phyloP scores from a whole-genome alignment of 2,797 vertebrate genomes.

The Myripristis jacobus region DNA sequence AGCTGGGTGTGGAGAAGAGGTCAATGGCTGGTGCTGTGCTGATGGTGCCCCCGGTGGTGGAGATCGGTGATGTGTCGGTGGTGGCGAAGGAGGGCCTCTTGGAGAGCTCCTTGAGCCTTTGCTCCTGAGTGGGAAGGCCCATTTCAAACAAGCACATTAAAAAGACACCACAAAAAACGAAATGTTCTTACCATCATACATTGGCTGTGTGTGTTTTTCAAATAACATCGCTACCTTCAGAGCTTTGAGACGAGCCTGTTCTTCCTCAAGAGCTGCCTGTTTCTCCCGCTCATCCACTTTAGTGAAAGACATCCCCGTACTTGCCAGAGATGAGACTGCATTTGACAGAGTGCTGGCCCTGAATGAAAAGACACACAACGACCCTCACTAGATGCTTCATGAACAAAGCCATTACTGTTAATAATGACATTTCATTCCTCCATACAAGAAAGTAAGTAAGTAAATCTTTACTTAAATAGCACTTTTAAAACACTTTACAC shows the following conservation, averaged over 20 bases:
- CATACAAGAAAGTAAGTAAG: too few relatives aligned
- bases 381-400: constrained; percentile 12
- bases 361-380: constrained; percentile 38
- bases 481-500: too few relatives aligned
- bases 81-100: constrained; percentile 97
- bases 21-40: constrained; percentile 95
- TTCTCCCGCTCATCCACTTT: constrained; percentile 99
- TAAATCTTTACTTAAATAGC: too few relatives aligned
- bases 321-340: constrained; percentile 96
- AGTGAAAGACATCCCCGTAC: constrained; percentile 97
- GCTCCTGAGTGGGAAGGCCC: constrained; percentile 84
- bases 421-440: neutral
- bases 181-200: neutral
- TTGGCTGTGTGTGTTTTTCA: neutral
- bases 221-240: constrained; percentile 87
- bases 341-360: constrained; percentile 99
- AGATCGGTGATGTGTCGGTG: constrained; percentile 96
- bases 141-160: constrained; percentile 31
- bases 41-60: constrained; percentile 92
- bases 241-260: constrained; percentile 97
- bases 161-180: neutral
- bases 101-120: constrained; percentile 97
- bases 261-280: constrained; percentile 97
- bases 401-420: constrained; percentile 7
- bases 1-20: constrained; percentile 97